phyloP scores from a whole-genome alignment of 1,140 invertebrate genomes.

The Drosophila suzukii region DNA sequence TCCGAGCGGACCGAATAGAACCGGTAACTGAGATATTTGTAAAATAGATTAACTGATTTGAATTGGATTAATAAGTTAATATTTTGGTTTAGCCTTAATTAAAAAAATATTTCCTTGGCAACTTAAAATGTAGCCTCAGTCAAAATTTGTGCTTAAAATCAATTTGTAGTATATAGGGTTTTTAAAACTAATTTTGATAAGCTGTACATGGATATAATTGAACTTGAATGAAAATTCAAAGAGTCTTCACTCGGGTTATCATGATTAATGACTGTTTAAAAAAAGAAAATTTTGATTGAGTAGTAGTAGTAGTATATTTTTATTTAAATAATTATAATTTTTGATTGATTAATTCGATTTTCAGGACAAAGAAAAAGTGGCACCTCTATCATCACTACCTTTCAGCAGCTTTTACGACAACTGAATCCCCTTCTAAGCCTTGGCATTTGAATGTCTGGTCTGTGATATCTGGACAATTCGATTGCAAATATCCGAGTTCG shows the following conservation, averaged over 20 bases:
- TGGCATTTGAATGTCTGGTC: conserved; percentile 26
- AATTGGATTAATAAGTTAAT: conserved; percentile 11
- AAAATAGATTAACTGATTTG: conserved; percentile 9
- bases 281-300: neutral
- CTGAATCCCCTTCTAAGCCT: conserved; percentile 25
- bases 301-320: no score
- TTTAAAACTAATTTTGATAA: no score
- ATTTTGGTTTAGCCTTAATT: neutral
- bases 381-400: conserved; percentile 7
- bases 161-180: no score
- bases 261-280: neutral
- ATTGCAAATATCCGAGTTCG: conserved; percentile 31
- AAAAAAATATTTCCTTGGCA: neutral
- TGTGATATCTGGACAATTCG: conserved; percentile 15
- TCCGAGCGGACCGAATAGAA: conserved; percentile 34
- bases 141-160: no score
- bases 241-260: neutral
- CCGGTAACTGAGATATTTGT: conserved; percentile 18
- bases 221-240: no score
- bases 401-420: conserved; percentile 3
- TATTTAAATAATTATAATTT: neutral
- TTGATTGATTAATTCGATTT: neutral
- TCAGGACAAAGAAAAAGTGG: neutral
- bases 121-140: neutral
- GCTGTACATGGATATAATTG: no score